These are phyloP conservation scores for Lissocephala sabroskyi DNA, from an alignment of 2,888 invertebrate species.

Conservation along the genomic window DNA sequence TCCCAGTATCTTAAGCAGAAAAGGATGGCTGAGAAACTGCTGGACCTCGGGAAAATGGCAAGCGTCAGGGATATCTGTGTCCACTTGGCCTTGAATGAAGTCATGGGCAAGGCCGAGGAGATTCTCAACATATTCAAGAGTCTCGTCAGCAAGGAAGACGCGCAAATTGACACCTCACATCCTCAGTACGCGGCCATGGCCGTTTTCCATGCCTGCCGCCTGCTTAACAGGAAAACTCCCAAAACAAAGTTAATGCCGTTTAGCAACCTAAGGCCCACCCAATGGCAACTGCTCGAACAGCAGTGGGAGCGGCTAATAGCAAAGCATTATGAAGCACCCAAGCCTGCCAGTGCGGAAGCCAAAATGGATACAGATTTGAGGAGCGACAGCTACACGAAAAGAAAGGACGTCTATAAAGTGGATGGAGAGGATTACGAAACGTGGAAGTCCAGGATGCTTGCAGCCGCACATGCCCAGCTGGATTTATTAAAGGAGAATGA, in stretches of 20 bases:
- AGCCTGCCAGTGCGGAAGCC: background rate
- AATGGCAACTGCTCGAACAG: slow-evolving; percentile 77
- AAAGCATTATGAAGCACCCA: slow-evolving; percentile 41
- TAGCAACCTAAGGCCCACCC: slow-evolving; percentile 76
- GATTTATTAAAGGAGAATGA: no score
- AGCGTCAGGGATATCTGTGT: slow-evolving; percentile 76
- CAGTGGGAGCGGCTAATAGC: slow-evolving; percentile 75
- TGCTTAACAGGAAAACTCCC: slow-evolving; percentile 75
- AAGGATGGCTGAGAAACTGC: slow-evolving; percentile 76
- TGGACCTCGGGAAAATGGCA: slow-evolving; percentile 76
- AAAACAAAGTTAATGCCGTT: slow-evolving; percentile 75
- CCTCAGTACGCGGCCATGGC: slow-evolving; percentile 80
- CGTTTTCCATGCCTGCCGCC: slow-evolving; percentile 78
- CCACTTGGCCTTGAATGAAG: slow-evolving; percentile 74
- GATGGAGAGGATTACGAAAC: slow-evolving; percentile 76
- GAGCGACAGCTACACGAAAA: slow-evolving; percentile 24
- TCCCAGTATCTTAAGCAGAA: slow-evolving; percentile 75
- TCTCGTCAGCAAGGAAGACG: slow-evolving; percentile 57
- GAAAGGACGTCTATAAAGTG: slow-evolving; percentile 26
- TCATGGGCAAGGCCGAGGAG: slow-evolving; percentile 74
- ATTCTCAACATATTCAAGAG: slow-evolving; percentile 75
- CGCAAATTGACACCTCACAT: slow-evolving; percentile 75
- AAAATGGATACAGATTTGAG: no score
- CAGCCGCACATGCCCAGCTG: slow-evolving; percentile 70
- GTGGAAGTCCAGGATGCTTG: slow-evolving; percentile 77